phyloP scores from a whole-genome alignment of 2,888 invertebrate species.

The Plemyria rubiginata region DNA sequence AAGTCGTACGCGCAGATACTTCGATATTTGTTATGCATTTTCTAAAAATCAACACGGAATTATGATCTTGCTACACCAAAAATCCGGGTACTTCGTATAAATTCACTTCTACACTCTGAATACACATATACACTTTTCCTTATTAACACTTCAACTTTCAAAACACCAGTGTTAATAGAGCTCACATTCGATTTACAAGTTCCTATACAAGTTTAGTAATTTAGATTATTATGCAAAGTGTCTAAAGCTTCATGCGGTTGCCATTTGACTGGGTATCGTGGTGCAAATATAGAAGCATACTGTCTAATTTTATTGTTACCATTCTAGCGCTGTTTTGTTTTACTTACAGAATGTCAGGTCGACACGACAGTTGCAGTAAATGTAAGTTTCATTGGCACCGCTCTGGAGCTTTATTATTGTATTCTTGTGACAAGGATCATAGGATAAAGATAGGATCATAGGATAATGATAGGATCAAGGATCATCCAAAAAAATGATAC shows the following conservation, averaged over 20 bases:
- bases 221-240: slow-evolving; percentile 29
- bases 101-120: slow-evolving; percentile 1
- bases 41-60: too few species aligned
- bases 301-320: slow-evolving; percentile 55
- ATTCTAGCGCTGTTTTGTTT: slow-evolving; percentile 42
- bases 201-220: slow-evolving; percentile 5
- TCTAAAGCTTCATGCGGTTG: slow-evolving; percentile 38
- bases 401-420: too few species aligned
- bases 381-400: too few species aligned
- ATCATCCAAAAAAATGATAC: too few species aligned
- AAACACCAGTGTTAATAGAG: background rate
- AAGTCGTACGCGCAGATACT: too few species aligned
- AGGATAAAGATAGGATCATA: too few species aligned
- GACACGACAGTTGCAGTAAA: slow-evolving; percentile 7
- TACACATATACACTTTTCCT: background rate
- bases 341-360: slow-evolving; percentile 18
- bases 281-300: slow-evolving; percentile 62
- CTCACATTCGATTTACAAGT: slow-evolving; percentile 5
- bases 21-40: too few species aligned
- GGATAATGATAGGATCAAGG: too few species aligned
- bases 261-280: slow-evolving; percentile 54
- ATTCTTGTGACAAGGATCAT: too few species aligned
- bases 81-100: too few species aligned
- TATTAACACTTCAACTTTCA: background rate
- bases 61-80: too few species aligned